Conservation (phyloP, 2,888 invertebrate species). For the Phoenoteleia sp. region DNA sequence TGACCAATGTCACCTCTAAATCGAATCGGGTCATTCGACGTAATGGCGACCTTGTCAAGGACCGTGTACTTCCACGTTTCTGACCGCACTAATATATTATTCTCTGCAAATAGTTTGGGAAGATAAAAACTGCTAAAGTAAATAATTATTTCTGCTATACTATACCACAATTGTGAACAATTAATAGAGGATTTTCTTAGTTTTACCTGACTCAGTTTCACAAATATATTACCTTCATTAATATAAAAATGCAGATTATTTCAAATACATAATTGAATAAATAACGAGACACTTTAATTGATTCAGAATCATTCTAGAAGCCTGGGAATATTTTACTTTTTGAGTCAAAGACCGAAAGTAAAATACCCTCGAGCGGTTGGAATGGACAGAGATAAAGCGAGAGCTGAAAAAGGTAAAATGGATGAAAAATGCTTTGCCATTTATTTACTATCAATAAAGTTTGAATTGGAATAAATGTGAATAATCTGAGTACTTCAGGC, state of each 20-base stretch:
- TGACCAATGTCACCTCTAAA: slow-evolving; percentile 60
- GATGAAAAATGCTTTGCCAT: not conserved
- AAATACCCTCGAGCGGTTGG: not conserved
- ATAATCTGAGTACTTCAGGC: not conserved
- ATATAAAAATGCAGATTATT: not conserved
- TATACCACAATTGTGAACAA: no score
- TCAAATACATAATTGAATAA: not conserved
- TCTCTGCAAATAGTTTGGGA: not conserved
- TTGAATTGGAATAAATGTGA: not conserved
- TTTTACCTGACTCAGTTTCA: no score
- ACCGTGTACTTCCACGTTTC: slow-evolving; percentile 5
- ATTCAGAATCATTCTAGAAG: not conserved
- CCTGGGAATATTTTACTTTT: not conserved
- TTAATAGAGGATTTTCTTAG: no score
- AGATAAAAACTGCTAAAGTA: not conserved
- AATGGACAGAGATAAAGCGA: not conserved
- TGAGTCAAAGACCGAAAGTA: not conserved
- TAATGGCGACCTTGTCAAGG: slow-evolving; percentile 19
- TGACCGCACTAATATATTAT: not conserved
- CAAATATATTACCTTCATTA: no score
- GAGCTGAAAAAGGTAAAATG: not conserved
- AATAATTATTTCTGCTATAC: not conserved
- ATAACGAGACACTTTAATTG: not conserved
- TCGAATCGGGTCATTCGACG: slow-evolving; percentile 17
- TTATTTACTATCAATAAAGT: slow-evolving; percentile 24